Conservation (phyloP, 30 jellyfish, hydroid and myxozoan species). For the Catostylus mosaicus region DNA sequence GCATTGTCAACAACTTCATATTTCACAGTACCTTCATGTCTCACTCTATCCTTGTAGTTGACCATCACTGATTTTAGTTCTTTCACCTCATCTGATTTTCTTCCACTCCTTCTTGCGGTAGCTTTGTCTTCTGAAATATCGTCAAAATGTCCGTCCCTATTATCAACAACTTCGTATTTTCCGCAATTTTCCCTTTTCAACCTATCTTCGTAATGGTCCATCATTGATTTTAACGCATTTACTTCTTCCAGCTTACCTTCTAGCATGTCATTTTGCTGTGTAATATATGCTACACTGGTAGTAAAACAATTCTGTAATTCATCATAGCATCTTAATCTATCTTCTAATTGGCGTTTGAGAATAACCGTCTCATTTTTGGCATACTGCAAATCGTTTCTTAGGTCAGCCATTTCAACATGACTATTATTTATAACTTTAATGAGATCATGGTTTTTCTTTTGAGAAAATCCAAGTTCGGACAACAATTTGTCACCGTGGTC, state of each 20-base stretch:
- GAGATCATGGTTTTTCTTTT: background rate
- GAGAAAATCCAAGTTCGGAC: background rate
- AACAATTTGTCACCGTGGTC: background rate
- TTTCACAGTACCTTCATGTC: background rate
- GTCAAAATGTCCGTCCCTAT: background rate
- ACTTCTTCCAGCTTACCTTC: conserved; percentile 22
- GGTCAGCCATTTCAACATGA: background rate
- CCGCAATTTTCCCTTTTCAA: background rate
- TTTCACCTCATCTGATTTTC: conserved; percentile 9
- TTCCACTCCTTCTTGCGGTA: background rate
- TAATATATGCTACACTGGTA: conserved; percentile 5
- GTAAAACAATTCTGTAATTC: conserved; percentile 1
- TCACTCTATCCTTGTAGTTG: conserved; percentile 11
- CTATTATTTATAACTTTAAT: background rate
- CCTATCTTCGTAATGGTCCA: conserved; percentile 12
- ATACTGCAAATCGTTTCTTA: background rate
- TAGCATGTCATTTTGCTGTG: conserved; percentile 30
- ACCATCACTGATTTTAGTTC: background rate
- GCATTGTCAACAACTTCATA: background rate
- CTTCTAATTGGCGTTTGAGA: conserved; percentile 10
- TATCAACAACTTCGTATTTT: background rate
- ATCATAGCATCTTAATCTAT: background rate
- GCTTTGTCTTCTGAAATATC: background rate
- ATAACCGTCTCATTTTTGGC: conserved; percentile 5
- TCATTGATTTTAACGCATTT: background rate